These are phyloP conservation scores for Cnemophilus loriae DNA, from an alignment of 2,113 vertebrate species.

Conservation along the genomic window DNA sequence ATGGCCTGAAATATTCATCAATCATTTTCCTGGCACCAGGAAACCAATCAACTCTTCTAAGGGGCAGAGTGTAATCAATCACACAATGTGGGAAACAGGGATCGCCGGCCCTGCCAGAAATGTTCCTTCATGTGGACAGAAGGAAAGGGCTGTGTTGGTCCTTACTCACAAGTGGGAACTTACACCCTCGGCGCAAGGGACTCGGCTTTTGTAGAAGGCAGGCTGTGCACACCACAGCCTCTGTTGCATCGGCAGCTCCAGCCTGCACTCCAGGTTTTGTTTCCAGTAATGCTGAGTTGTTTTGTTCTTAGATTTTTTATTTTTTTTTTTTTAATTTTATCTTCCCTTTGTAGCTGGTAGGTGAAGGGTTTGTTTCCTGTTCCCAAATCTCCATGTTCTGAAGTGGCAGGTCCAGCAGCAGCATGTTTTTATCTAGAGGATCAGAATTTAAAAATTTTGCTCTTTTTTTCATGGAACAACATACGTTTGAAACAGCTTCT, in stretches of 20 bases:
- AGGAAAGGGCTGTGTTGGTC: not conserved
- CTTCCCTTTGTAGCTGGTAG: not conserved
- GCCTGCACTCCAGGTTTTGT: not conserved
- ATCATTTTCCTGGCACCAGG: slow-evolving; percentile 82
- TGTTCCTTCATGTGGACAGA: not conserved
- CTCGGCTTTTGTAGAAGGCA: not conserved
- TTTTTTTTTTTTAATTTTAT: not conserved
- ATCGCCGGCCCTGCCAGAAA: not conserved
- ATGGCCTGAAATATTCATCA: slow-evolving; percentile 73
- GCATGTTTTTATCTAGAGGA: not conserved
- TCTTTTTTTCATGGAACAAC: not conserved
- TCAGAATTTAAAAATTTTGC: not conserved
- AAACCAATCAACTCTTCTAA: slow-evolving; percentile 76
- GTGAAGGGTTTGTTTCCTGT: not conserved
- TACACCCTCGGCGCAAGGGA: not conserved
- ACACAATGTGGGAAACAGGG: slow-evolving; percentile 62
- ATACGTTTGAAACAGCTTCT: not conserved
- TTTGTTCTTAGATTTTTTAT: not conserved
- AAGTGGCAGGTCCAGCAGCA: not conserved
- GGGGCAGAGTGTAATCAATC: slow-evolving; percentile 68
- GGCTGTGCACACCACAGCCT: not conserved
- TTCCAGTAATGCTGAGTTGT: not conserved
- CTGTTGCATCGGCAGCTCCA: not conserved
- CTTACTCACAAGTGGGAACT: not conserved
- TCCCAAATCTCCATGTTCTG: not conserved